Percentiles rank a stretch among this genome's conserved stretches.
phyloP scores from a whole-genome alignment of 2,888 invertebrate species.

The Dynastes hyllus region DNA sequence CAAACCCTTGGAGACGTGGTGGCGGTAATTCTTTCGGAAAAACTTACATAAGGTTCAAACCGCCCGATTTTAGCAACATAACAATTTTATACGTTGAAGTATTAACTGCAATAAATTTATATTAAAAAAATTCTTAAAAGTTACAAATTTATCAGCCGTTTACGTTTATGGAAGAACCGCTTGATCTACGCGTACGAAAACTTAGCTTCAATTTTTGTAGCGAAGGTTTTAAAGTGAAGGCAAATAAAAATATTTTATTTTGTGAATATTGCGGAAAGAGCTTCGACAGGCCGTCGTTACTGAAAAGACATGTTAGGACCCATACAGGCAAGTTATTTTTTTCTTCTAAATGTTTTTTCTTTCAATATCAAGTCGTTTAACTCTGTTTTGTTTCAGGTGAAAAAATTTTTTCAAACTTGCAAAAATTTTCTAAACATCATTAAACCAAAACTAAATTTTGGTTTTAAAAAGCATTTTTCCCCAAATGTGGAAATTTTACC shows the following conservation, averaged over 20 bases:
- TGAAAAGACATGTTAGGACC: slow-evolving; percentile 93
- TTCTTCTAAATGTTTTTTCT: background rate
- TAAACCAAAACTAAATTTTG: too few relatives aligned
- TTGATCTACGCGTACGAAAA: slow-evolving; percentile 57
- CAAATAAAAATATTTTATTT: slow-evolving; percentile 72
- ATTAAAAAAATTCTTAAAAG: too few relatives aligned
- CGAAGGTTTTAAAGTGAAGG: slow-evolving; percentile 30
- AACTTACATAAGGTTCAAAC: slow-evolving; percentile 10
- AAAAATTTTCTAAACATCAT: too few relatives aligned
- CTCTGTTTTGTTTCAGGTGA: slow-evolving; percentile 77
- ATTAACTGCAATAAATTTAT: too few relatives aligned
- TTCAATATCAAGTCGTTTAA: background rate
- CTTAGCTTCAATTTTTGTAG: slow-evolving; percentile 18
- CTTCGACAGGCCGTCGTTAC: slow-evolving; percentile 91
- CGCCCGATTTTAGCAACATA: background rate
- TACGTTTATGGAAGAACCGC: slow-evolving; percentile 56
- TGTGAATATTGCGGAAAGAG: slow-evolving; percentile 94
- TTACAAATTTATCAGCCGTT: too few relatives aligned
- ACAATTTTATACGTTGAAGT: too few relatives aligned
- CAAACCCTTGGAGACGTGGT: background rate
- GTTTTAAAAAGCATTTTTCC: too few relatives aligned
- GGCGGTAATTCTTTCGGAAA: slow-evolving; percentile 8
- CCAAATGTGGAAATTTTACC: too few relatives aligned
- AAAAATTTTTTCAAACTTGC: too few relatives aligned
- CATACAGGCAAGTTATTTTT: slow-evolving; percentile 83